phyloP scores from a whole-genome alignment of 2,888 invertebrate species.

The Nesidiocoris tenuis region DNA sequence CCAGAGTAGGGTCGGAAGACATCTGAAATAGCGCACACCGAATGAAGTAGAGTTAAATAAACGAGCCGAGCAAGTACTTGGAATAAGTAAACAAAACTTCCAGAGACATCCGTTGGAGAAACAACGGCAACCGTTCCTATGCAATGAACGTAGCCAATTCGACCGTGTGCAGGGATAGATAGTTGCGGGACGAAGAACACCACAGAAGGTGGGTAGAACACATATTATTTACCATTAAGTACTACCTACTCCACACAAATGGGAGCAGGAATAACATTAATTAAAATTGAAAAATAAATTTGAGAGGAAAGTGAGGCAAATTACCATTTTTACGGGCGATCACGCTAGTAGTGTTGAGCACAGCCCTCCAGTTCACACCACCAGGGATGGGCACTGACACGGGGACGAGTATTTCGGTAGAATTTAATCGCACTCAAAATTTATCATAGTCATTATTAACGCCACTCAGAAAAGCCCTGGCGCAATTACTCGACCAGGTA shows the following conservation, averaged over 20 bases:
- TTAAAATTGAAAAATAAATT: conserved; percentile 1
- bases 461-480: too few relatives aligned
- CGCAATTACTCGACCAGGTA: too few relatives aligned
- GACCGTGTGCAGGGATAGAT: too few relatives aligned
- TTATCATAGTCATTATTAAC: conserved; percentile 13
- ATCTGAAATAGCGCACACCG: conserved; percentile 47
- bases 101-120: not conserved
- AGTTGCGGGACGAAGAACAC: too few relatives aligned
- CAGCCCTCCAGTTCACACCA: conserved; percentile 41
- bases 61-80: not conserved
- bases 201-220: too few relatives aligned
- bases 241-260: too few relatives aligned
- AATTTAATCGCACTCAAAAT: conserved; percentile 31
- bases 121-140: not conserved
- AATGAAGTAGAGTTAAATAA: not conserved
- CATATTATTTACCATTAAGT: too few relatives aligned
- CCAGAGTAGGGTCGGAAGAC: conserved; percentile 50
- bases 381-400: conserved; percentile 39
- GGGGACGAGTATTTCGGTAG: conserved; percentile 30
- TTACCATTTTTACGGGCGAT: conserved; percentile 41
- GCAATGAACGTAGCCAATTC: too few relatives aligned
- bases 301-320: conserved; percentile 3
- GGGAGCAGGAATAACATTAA: not conserved
- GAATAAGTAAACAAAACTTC: not conserved
- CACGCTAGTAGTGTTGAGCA: conserved; percentile 38